A percentile compares a stretch with the other conserved stretches of the same genome.
Evolutionary conservation across 1,140 invertebrate species (phyloP).

Genomic region (Brachionus rotundiformis): DNA sequence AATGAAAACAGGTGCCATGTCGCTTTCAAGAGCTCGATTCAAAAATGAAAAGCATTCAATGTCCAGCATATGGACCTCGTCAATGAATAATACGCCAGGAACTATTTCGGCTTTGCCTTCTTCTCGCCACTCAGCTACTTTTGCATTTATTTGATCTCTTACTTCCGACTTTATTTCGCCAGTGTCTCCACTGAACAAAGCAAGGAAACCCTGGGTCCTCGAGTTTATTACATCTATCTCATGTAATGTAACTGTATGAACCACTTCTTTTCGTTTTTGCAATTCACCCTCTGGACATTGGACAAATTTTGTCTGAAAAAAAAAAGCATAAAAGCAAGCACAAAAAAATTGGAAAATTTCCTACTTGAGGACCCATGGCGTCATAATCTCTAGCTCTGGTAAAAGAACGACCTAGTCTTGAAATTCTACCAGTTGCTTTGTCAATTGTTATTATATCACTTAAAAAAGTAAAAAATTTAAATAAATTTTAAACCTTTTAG

Average conservation of each 20-base stretch:
- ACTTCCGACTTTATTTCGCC: constrained; percentile 98
- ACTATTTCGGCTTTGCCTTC: constrained; percentile 98
- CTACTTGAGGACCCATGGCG: constrained; percentile 83
- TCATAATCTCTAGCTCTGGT: constrained; percentile 94
- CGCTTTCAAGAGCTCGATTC: constrained; percentile 91
- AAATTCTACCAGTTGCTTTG: constrained; percentile 95
- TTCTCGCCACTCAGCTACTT: constrained; percentile 96
- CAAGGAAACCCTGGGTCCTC: constrained; percentile 91
- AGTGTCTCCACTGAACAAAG: constrained; percentile 94
- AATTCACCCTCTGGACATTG: constrained; percentile 97
- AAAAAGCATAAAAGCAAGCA: not conserved
- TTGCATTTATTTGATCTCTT: constrained; percentile 95
- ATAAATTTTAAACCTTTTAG: too few relatives aligned
- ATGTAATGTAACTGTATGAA: constrained; percentile 96
- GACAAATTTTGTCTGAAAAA: constrained; percentile 76
- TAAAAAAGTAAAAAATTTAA: constrained; percentile 50
- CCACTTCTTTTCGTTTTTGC: constrained; percentile 97
- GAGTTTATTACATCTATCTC: constrained; percentile 98
- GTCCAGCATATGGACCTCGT: constrained; percentile 93
- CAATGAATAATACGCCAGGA: constrained; percentile 77
- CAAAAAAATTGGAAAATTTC: constrained; percentile 55
- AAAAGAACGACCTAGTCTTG: constrained; percentile 88
- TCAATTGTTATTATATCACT: constrained; percentile 97
- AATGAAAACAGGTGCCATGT: constrained; percentile 93
- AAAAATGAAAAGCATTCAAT: constrained; percentile 98